phyloP scores from a whole-genome alignment of 53 echinoderm and acorn worm genomes.

The Zoroaster sp. region DNA sequence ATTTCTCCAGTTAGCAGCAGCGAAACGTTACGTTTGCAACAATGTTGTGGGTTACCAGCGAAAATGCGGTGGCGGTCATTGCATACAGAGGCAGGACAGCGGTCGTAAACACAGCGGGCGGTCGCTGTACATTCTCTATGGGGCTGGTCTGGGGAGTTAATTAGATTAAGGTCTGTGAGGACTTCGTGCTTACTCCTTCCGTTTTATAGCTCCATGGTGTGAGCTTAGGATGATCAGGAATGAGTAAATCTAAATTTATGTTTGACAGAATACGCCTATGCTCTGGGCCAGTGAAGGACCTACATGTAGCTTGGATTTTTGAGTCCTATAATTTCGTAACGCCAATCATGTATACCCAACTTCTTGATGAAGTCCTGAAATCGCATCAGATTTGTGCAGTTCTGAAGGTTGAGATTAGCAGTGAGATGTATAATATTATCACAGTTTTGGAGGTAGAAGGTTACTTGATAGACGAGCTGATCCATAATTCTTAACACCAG shows the following conservation, averaged over 20 bases:
- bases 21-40: too few species aligned
- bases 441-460: conserved; percentile 3
- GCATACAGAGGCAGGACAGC: too few species aligned
- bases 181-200: too few species aligned
- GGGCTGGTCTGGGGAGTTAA: too few species aligned
- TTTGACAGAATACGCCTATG: conserved; percentile 17
- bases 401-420: background rate
- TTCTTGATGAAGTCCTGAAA: conserved; percentile 38
- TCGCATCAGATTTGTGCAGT: background rate
- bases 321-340: conserved; percentile 12
- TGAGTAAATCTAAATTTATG: conserved; percentile 38
- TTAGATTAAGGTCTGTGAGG: too few species aligned
- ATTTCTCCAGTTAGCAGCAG: too few species aligned
- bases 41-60: too few species aligned
- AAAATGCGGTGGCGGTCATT: too few species aligned
- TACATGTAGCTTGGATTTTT: background rate
- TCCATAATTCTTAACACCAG: conserved; percentile 45
- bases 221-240: conserved; percentile 50
- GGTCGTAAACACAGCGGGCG: too few species aligned
- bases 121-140: too few species aligned
- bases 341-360: conserved; percentile 21
- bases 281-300: conserved; percentile 59
- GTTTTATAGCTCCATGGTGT: too few species aligned
- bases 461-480: conserved; percentile 54
- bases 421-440: conserved; percentile 28